phyloP scores from a whole-genome alignment of 2,113 vertebrate genomes.

The Channa maculata region DNA sequence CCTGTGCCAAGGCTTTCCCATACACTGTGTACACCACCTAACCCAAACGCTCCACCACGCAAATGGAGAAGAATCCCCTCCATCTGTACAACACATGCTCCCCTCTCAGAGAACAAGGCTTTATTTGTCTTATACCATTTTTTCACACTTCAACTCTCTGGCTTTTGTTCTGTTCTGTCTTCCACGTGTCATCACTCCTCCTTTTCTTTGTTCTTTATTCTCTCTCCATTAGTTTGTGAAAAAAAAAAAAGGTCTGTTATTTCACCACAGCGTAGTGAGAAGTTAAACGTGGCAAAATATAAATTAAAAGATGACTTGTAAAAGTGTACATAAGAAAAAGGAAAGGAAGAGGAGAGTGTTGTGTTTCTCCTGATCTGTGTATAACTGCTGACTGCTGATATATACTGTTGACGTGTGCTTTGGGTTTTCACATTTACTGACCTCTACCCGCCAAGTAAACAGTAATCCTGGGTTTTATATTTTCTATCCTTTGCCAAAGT shows the following conservation, averaged over 20 bases:
- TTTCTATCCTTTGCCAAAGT: constrained; percentile 19
- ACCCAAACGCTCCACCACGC: constrained; percentile 19
- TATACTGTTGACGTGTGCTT: constrained; percentile 7
- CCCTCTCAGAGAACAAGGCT: constrained; percentile 55
- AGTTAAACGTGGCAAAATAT: constrained; percentile 6
- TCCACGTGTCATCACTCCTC: constrained; percentile 11
- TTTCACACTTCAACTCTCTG: constrained; percentile 41
- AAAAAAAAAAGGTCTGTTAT: not conserved
- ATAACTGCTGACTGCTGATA: not conserved
- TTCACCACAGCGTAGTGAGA: constrained; percentile 9
- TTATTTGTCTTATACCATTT: constrained; percentile 66
- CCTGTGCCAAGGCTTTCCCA: constrained; percentile 15
- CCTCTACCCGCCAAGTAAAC: constrained; percentile 20
- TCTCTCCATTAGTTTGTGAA: not conserved
- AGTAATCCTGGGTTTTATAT: constrained; percentile 8
- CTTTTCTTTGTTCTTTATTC: constrained; percentile 29
- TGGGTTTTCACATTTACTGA: constrained; percentile 6
- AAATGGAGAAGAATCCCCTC: constrained; percentile 39
- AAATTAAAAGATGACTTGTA: not conserved
- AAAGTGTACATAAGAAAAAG: not conserved
- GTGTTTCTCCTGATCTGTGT: constrained; percentile 3
- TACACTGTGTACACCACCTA: constrained; percentile 10
- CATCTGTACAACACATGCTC: constrained; percentile 77
- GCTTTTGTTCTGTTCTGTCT: constrained; percentile 24
- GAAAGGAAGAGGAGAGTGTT: not conserved